phyloP scores from a whole-genome alignment of 2,797 vertebrate species.

The Apogon hyalosoma region DNA sequence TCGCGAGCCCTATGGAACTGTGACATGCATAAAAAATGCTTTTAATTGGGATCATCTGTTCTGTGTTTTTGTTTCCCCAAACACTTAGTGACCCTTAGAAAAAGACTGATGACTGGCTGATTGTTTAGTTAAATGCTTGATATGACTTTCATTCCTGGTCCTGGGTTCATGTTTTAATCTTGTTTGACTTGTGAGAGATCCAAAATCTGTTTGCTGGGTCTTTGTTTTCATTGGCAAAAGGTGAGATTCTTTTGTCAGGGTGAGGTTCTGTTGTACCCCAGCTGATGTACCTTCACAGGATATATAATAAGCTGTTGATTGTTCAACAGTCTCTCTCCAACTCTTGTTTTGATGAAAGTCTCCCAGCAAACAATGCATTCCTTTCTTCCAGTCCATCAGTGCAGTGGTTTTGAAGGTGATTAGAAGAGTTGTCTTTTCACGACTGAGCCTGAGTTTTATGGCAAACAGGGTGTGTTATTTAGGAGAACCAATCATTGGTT shows the following conservation, averaged over 20 bases:
- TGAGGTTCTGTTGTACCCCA: slow-evolving; percentile 45
- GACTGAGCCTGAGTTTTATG: slow-evolving; percentile 31
- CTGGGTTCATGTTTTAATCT: slow-evolving; percentile 52
- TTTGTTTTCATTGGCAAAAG: slow-evolving; percentile 61
- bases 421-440: slow-evolving; percentile 44
- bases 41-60: slow-evolving; percentile 35
- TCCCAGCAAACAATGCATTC: slow-evolving; percentile 60
- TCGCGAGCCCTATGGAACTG: slow-evolving; percentile 16
- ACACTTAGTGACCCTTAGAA: slow-evolving; percentile 25
- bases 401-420: slow-evolving; percentile 45
- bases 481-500: slow-evolving; percentile 50
- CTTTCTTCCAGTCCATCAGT: slow-evolving; percentile 40
- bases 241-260: slow-evolving; percentile 46
- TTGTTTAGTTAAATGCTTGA: slow-evolving; percentile 36
- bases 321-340: slow-evolving; percentile 44
- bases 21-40: slow-evolving; percentile 23
- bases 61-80: slow-evolving; percentile 45
- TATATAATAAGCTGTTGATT: slow-evolving; percentile 52
- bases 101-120: slow-evolving; percentile 25
- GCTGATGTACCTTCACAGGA: slow-evolving; percentile 15
- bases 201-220: slow-evolving; percentile 42
- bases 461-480: slow-evolving; percentile 61
- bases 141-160: slow-evolving; percentile 37
- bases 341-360: slow-evolving; percentile 57
- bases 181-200: slow-evolving; percentile 51